Base-by-base conservation (phyloP, 2,113 vertebrate species). In the Prunella himalayana region DNA sequence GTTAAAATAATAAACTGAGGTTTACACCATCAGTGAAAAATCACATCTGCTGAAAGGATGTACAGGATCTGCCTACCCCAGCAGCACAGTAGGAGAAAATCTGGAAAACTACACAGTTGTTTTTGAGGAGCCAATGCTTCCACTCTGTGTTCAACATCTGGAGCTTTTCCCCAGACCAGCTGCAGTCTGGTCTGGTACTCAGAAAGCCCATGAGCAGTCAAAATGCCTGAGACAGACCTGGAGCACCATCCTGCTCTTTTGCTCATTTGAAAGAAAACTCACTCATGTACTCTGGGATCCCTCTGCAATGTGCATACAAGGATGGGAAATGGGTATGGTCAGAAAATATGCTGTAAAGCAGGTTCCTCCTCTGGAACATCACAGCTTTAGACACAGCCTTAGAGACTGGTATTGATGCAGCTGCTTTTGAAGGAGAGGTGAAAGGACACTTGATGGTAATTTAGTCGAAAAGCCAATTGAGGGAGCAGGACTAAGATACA, bases 211-310 rank as follows among this genome's bases (percentile, higher is more conserved):
- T 4, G 25, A 61, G 50, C 24, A 72, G 37, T n/a, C 41, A 37
- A 16, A 49, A 22, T 45, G 28, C 31, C 42, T 10, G 20, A 45
- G 54, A 45, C 54, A 70, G 64, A 59, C 20, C 18, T 37, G 57
- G 14, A 76, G 44, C 31, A 80, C 16, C 50, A 44, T 44, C 19
- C 47, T 82, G 65, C 20, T 78, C 47, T 10, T 3, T 45, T 42
- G 23, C 49, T 90, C n/a, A n/a, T 25, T 53, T 0, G 0, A 77
- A 88, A 60, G 50, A 76, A 79, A 86, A 39, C 11, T 4, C 4
- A 4, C 44, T 47, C 2, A 0, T 0, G 0, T 42, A 50, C 24
- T 39, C 50, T 30, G 20, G 27, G 49, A 66, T 59, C 0, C 2
- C n/a, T 66, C 73, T 37, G 44, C 44, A 49, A n/a, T 10, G 24